Conservation (phyloP, 1,140 invertebrate species). For the Pomacea maculata region DNA sequence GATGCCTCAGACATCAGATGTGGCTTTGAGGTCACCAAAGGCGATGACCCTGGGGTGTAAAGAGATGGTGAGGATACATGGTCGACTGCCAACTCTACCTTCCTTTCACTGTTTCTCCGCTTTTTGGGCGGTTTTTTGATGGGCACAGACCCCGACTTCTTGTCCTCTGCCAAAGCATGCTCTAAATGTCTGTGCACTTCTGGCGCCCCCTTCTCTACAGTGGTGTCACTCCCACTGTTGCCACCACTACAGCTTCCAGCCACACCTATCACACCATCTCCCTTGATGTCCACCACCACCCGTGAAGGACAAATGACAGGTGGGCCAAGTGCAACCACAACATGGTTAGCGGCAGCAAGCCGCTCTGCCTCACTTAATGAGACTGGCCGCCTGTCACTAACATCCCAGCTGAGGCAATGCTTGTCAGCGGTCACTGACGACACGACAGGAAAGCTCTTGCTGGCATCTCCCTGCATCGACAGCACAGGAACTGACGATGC, state of each 20-base stretch:
- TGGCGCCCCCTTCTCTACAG: not conserved
- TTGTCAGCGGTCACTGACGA: not conserved
- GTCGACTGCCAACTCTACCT: constrained; percentile 12
- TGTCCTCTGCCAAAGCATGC: not conserved
- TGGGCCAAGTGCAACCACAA: constrained; percentile 20
- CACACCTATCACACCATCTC: constrained; percentile 1
- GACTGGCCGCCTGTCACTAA: constrained; percentile 7
- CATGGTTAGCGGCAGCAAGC: constrained; percentile 15
- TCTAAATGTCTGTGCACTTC: no score
- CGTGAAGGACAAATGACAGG: constrained; percentile 14
- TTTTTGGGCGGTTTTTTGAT: constrained; percentile 30
- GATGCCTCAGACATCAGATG: no score
- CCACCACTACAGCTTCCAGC: not conserved
- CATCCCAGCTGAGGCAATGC: not conserved
- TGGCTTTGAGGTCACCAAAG: not conserved
- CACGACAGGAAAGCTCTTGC: not conserved
- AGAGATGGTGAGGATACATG: not conserved
- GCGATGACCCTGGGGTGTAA: not conserved
- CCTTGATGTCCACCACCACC: constrained; percentile 8
- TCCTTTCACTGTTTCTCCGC: constrained; percentile 21
- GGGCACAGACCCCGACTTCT: constrained; percentile 5
- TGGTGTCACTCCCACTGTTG: not conserved
- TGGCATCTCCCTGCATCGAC: not conserved
- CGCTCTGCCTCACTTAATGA: constrained; percentile 13
- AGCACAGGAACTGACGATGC: not conserved